Conservation (phyloP, 2,113 vertebrate genomes). For the Tetrax tetrax region DNA sequence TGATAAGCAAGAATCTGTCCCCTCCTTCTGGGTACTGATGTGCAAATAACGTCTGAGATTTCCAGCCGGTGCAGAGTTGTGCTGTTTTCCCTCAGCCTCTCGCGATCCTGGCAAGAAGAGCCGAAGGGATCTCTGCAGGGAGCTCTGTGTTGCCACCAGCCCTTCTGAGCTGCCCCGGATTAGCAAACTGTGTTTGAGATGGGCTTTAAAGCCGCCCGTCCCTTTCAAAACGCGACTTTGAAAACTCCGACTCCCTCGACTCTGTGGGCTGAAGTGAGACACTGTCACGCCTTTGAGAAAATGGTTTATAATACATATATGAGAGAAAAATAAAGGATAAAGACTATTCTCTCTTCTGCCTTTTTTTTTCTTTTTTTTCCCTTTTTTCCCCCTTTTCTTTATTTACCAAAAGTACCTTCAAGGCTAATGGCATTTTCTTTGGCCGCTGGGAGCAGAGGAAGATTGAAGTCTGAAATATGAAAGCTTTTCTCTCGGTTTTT, state of each 20-base stretch:
- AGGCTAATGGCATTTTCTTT: slow-evolving; percentile 57
- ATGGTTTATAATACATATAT: background rate
- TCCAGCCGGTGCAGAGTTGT: background rate
- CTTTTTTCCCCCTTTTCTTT: background rate
- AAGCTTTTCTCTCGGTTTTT: slow-evolving; percentile 48
- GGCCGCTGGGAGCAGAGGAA: slow-evolving; percentile 26
- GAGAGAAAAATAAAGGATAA: slow-evolving; percentile 26
- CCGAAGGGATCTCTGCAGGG: background rate
- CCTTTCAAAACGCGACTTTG: slow-evolving; percentile 48
- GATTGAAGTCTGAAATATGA: slow-evolving; percentile 58
- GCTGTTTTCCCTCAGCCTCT: background rate
- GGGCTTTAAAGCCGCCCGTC: slow-evolving; percentile 16
- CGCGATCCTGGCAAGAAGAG: background rate
- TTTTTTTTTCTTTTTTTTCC: background rate
- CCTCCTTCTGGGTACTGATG: background rate
- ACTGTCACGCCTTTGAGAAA: slow-evolving; percentile 25
- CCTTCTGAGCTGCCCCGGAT: background rate
- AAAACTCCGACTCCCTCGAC: slow-evolving; percentile 28
- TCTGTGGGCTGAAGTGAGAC: background rate
- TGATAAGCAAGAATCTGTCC: background rate
- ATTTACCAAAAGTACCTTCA: slow-evolving; percentile 55
- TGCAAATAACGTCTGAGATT: background rate
- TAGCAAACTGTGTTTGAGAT: background rate
- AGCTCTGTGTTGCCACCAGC: background rate
- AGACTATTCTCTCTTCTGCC: background rate